A percentile compares a stretch with the other conserved stretches of the same genome.
These are phyloP conservation scores for Aphrophora alni DNA, from an alignment of 2,888 invertebrate genomes.

Conservation along the genomic window DNA sequence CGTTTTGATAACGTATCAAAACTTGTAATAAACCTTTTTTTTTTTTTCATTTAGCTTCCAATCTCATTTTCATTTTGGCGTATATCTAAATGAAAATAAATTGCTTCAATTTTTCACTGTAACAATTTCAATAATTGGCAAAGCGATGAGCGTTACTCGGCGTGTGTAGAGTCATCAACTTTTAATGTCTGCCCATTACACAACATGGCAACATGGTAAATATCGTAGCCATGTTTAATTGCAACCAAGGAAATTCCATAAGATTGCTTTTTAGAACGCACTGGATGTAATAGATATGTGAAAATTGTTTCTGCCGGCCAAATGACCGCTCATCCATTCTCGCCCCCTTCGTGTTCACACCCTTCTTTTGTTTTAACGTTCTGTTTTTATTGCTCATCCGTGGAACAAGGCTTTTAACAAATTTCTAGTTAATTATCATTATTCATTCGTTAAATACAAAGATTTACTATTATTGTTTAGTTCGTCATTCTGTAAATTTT, in stretches of 20 bases:
- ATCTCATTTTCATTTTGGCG: neutral
- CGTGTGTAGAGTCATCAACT: neutral
- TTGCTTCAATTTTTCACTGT: neutral
- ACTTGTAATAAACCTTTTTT: too few species aligned
- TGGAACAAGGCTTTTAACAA: neutral
- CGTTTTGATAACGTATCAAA: too few species aligned
- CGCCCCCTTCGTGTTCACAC: neutral
- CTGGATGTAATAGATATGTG: neutral
- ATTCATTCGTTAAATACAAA: neutral
- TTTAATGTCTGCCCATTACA: neutral
- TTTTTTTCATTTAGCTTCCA: too few species aligned
- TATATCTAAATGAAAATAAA: neutral
- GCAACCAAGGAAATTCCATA: neutral
- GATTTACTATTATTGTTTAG: too few species aligned
- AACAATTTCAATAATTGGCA: slow-evolving; percentile 1
- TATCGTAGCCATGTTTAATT: neutral
- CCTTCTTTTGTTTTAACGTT: neutral
- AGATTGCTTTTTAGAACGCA: neutral
- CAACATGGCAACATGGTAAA: neutral
- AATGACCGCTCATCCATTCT: neutral
- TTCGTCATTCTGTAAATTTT: too few species aligned
- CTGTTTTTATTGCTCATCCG: neutral
- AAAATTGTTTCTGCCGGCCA: neutral
- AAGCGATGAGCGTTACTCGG: neutral
- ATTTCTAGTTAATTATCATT: neutral